Evolutionary conservation across 2,797 vertebrate genomes (phyloP), one percentile per base, ranked within the genome.

Genomic region (Sebastes trivittatus): DNA sequence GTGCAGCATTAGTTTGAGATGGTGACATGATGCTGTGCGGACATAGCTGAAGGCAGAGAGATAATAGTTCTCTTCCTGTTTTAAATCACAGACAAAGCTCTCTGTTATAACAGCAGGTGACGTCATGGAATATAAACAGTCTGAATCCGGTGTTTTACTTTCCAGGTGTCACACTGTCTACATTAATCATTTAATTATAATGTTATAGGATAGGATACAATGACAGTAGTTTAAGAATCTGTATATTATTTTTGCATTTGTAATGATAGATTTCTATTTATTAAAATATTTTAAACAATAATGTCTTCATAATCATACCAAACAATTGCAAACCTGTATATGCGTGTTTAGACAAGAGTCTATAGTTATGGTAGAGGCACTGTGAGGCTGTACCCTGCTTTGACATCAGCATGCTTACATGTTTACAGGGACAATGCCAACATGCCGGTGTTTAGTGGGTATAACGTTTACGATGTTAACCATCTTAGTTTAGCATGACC

Each of bases 21-120:
- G 78, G 87, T 94, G 92, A 93, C 84, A 88, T 86, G 91, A 90
- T 88, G 87, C 89, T 87, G 74, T 60, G 46, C 81, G 85, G 88
- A 85, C 62, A 75, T 84, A 78, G 90, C 91, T 90, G 49, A 85
- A 83, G 88, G 92, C 89, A 69, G 87, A 87, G 83, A 75, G 82
- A 87, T 91, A 90, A 92, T 88, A 34, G 70, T 80, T 68, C 75
- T 84, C 79, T 90, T 90, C 82, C 80, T 91, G 72, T 74, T 64
- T 83, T 77, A 78, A 90, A 85, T 62, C 46, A 75, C 82, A 89
- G 72, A 80, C 84, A 78, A 71, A 79, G 61, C 76, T 77, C 46
- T 36, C 66, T 74, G 82, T 87, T 85, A 36, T 75, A 83, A 91
- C 25, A 89, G 75, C 80, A 71, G 71, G 75, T 91, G 87, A 93